These are phyloP conservation scores for Muscicapa comitata DNA, from an alignment of 2,797 vertebrate species.

Conservation along the genomic window DNA sequence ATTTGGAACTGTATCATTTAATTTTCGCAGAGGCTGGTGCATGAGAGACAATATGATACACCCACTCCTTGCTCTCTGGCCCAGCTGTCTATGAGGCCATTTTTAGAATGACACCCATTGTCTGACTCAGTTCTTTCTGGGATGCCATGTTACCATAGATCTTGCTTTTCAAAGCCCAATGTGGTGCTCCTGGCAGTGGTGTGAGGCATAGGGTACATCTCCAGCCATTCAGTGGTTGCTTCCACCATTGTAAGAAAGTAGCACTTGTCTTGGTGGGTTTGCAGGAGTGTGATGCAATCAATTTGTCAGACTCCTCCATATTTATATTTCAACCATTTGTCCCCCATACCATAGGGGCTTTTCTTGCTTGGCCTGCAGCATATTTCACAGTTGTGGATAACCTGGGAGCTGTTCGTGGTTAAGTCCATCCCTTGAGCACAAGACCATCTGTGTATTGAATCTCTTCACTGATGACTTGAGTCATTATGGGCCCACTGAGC, in stretches of 20 bases:
- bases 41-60: neutral
- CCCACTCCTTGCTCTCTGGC: neutral
- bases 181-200: too few relatives aligned
- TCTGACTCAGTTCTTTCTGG: neutral
- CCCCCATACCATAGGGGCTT: neutral
- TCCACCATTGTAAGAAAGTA: neutral
- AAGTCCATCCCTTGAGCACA: neutral
- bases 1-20: neutral
- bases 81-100: neutral
- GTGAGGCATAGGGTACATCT: neutral
- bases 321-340: neutral
- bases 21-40: neutral
- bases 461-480: neutral
- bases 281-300: neutral
- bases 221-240: neutral
- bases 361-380: neutral
- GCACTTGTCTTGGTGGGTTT: neutral
- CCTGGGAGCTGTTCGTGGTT: neutral
- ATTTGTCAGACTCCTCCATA: neutral
- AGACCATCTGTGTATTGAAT: neutral
- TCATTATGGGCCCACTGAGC: rapidly evolving
- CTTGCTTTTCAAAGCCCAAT: neutral
- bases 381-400: neutral
- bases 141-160: neutral
- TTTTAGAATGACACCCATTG: neutral